These are phyloP conservation scores for Drosophila pandora DNA, from an alignment of 1,140 invertebrate species.

Conservation along the genomic window DNA sequence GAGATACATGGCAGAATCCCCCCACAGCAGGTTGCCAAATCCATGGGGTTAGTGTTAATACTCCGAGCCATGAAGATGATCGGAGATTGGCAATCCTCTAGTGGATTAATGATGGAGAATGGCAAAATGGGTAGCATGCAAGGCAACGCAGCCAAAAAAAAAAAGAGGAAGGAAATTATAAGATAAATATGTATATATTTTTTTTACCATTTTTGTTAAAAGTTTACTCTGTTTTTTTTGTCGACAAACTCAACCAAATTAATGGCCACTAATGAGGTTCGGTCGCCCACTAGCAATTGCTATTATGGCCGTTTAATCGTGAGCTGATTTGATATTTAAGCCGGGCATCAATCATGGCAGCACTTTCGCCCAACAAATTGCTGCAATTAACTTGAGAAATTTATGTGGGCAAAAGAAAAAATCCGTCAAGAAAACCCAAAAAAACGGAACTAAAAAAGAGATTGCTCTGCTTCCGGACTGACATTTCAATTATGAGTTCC, in stretches of 20 bases:
- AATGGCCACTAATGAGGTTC: constrained; percentile 40
- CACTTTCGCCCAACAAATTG: constrained; percentile 68
- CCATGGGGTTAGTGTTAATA: constrained; percentile 6
- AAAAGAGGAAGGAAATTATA: background rate
- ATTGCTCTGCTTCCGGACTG: constrained; percentile 26
- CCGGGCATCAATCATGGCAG: constrained; percentile 52
- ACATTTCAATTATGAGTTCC: constrained; percentile 51
- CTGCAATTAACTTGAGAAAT: constrained; percentile 58
- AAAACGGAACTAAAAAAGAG: constrained; percentile 14
- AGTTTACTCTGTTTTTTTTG: background rate
- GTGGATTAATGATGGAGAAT: constrained; percentile 27
- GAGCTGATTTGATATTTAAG: constrained; percentile 56
- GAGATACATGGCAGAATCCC: constrained; percentile 10
- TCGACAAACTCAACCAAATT: constrained; percentile 1
- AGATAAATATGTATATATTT: too few species aligned
- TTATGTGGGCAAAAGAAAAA: constrained; percentile 46
- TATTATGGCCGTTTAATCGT: constrained; percentile 57
- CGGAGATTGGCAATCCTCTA: constrained; percentile 21
- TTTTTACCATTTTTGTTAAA: background rate
- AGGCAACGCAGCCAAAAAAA: background rate
- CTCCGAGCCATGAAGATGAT: constrained; percentile 13
- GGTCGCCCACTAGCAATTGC: constrained; percentile 47
- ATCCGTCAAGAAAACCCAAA: background rate
- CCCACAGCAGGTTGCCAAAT: constrained; percentile 43
- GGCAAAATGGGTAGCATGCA: constrained; percentile 3